Evolutionary conservation across 2,888 invertebrate genomes (phyloP), one percentile per base, ranked within the genome.

Genomic region (Ditula angustiorana): DNA sequence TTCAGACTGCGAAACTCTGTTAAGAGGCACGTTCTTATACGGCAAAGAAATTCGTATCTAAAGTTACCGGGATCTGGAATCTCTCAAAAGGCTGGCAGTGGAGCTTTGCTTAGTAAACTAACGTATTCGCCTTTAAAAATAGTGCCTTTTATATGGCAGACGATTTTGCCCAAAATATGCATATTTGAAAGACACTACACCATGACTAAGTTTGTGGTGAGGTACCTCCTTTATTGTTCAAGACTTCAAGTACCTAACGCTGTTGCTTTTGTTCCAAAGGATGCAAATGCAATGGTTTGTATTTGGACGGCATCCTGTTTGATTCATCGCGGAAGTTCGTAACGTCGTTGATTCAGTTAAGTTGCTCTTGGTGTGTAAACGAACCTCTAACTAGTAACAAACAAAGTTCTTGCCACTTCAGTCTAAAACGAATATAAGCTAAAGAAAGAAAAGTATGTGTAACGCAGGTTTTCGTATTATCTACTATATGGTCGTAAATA

Each of bases 241-340:
- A 50, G 13, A n/a, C 16, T 23, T 26, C 19, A 16, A 19, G n/a
- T 26, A 26, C 33, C 1, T 5, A 35, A 49, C 10, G 26, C 11
- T 13, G 10, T 10, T 16, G 13, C 55, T 35, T 35, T 61, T 55
- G 61, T 47, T 35, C 21, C 33, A 47, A 55, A 56, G 13, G 41
- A 28, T 41, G 24, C 16, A 61, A 47, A 28, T 61, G 37, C 47
- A 41, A n/a, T 26, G 47, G n/a, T 13, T 28, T 50, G 21, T 28
- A 5, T 13, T 55, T 55, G 28, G 28, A 37, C 23, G 55, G 47
- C 61, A 8, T 21, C 11, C 46, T 35, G 21, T 47, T 55, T 62
- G 67, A 68, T 66, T 63, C 61, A 68, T 67, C 62, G 63, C 59
- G 56, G 52, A 66, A 69, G 65, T 69, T 66, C 33, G 41, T 56